Evolutionary conservation across 2,888 invertebrate species (phyloP).

Genomic region (Tethea ocularis): DNA sequence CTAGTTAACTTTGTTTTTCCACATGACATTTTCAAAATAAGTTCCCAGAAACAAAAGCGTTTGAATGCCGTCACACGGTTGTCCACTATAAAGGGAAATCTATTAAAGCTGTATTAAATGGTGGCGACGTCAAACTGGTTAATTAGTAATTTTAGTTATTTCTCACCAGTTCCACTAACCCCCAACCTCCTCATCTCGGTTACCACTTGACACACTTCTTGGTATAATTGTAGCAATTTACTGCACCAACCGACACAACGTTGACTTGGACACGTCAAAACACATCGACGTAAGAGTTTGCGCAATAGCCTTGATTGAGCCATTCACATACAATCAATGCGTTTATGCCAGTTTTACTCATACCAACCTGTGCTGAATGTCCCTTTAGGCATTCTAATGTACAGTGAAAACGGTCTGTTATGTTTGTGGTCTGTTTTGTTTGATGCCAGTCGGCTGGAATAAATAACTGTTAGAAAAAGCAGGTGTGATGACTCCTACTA

Average conservation of each 20-base stretch:
- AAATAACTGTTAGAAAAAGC: not conserved
- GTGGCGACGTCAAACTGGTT: too few species aligned
- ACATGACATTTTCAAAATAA: too few species aligned
- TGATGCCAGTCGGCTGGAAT: slow-evolving; percentile 5
- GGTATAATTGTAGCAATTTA: slow-evolving; percentile 79
- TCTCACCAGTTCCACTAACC: slow-evolving; percentile 18
- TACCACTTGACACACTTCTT: slow-evolving; percentile 74
- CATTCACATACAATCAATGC: slow-evolving; percentile 69
- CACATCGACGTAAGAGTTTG: slow-evolving; percentile 71
- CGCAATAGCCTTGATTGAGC: slow-evolving; percentile 71
- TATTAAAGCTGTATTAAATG: too few species aligned
- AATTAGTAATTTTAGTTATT: not conserved
- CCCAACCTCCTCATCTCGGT: slow-evolving; percentile 49
- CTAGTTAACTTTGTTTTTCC: too few species aligned
- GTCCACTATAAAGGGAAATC: too few species aligned
- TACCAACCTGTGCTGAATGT: slow-evolving; percentile 39
- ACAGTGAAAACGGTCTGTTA: slow-evolving; percentile 6
- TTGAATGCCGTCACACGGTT: too few species aligned
- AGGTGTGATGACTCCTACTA: slow-evolving; percentile 8
- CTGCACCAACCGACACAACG: slow-evolving; percentile 44
- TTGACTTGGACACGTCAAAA: slow-evolving; percentile 71
- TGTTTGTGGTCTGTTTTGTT: not conserved
- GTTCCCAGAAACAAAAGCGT: too few species aligned
- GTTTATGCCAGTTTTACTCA: slow-evolving; percentile 64
- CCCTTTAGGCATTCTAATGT: slow-evolving; percentile 49